Percentiles rank a stretch among this genome's conserved stretches.
These are phyloP conservation scores for Spilogale gracilis DNA, from an alignment of 2,113 vertebrate species.

Conservation along the genomic window DNA sequence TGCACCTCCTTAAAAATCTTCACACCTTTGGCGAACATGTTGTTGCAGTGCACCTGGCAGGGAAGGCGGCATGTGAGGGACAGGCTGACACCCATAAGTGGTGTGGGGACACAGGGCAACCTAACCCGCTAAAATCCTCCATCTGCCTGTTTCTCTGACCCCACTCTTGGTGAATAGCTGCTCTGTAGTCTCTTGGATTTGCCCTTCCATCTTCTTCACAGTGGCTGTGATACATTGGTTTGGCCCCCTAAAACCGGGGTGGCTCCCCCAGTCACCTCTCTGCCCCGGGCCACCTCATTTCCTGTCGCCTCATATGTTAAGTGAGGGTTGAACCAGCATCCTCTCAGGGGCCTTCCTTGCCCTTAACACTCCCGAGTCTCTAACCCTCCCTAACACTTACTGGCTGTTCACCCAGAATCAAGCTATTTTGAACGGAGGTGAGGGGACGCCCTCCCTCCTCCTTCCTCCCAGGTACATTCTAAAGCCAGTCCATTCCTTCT, in stretches of 20 bases:
- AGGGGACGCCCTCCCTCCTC: not conserved
- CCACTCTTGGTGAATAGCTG: not conserved
- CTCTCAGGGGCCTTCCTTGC: not conserved
- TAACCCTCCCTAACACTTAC: not conserved
- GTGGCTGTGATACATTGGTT: not conserved
- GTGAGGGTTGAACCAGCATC: not conserved
- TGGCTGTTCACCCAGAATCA: not conserved
- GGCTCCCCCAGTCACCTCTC: not conserved
- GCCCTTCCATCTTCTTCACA: not conserved
- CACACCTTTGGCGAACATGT: slow-evolving; percentile 96
- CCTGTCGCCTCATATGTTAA: not conserved
- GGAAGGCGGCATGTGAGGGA: not conserved
- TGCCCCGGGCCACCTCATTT: not conserved
- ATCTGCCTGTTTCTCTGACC: not conserved
- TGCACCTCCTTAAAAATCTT: slow-evolving; percentile 96
- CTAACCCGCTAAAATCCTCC: not conserved
- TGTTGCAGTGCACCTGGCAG: slow-evolving; percentile 96
- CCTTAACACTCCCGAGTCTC: not conserved
- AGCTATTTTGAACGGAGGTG: not conserved
- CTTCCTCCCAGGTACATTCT: not conserved
- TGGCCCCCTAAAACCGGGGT: not conserved
- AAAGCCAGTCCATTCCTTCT: not conserved
- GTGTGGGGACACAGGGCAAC: not conserved
- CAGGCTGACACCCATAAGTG: not conserved
- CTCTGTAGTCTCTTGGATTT: not conserved